Conservation (phyloP, 2,888 invertebrate species). For the Tetragonisca angustula region DNA sequence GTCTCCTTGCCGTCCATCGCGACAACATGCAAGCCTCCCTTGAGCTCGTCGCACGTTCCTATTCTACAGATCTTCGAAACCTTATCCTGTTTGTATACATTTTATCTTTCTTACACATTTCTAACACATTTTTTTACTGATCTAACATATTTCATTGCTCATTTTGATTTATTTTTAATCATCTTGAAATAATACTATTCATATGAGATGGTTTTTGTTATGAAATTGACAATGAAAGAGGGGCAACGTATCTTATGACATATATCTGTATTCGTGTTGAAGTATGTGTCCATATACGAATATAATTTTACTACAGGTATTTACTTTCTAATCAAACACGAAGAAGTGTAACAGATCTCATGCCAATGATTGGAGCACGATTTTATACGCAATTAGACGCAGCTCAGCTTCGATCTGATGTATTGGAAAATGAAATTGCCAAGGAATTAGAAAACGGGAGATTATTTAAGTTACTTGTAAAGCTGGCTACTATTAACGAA, state of each 20-base stretch:
- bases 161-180: not conserved
- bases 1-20: conserved; percentile 92
- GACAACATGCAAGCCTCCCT: conserved; percentile 95
- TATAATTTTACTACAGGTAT: conserved; percentile 86
- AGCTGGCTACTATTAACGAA: conserved; percentile 97
- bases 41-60: conserved; percentile 94
- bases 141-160: not conserved
- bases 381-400: conserved; percentile 98
- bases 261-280: not conserved
- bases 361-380: conserved; percentile 99
- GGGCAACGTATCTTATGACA: not conserved
- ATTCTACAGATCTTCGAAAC: conserved; percentile 97
- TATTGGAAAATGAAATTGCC: conserved; percentile 94
- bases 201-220: not conserved
- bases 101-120: not conserved
- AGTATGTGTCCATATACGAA: conserved; percentile 1
- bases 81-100: conserved; percentile 90
- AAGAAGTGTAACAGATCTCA: conserved; percentile 96
- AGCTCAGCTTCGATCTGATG: conserved; percentile 93
- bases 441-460: conserved; percentile 98
- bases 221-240: not conserved
- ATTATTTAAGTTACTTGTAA: conserved; percentile 94
- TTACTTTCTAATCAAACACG: conserved; percentile 88
- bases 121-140: not conserved
- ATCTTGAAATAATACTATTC: not conserved